Base-by-base conservation (phyloP, 2,797 vertebrate genomes). In the Manis crassicaudata region DNA sequence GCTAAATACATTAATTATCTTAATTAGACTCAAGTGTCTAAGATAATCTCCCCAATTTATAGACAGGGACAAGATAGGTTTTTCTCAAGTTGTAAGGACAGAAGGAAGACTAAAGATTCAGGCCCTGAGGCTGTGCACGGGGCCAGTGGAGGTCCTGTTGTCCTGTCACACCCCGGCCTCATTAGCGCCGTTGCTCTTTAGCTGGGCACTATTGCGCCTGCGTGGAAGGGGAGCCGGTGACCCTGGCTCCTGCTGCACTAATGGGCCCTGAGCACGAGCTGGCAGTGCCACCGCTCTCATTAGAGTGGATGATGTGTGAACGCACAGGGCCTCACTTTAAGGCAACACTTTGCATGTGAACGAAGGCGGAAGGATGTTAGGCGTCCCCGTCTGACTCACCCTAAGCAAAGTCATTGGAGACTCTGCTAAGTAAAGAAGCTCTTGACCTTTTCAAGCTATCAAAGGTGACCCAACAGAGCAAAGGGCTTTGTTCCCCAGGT, bases 361-460 rank as follows among this genome's bases (percentile, higher is more conserved):
- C 93, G 96, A 88, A 97, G 95, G 92, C 75, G 94, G 95, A 88
- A 89, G 86, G 92, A 97, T 93, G 81, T 88, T 72, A 62, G 94
- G 86, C 84, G 95, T 90, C 97, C 97, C 95, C 94, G 96, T 96
- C 93, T 98, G 77, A 90, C 94, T 98, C 94, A 93, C 98, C 97
- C 97, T 98, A 96, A 98, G 95, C 73, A 96, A 98, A 98, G 96
- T 98, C 97, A 97, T 97, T 58, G 0, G 80, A 92, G 95, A 98
- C 68, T 63, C 91, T 73, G 86, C 97, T 97, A 97, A 97, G 96
- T 93, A 84, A 97, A 80, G 91, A 97, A 89, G 43, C 87, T 93
- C 96, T 97, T 97, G 97, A 98, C 88, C 83, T 97, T 96, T 97
- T 89, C 88, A 97, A 96, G 95, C 91, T 97, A 97, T 97, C 98